Evolutionary conservation across 2,888 invertebrate genomes (phyloP).

Genomic region (Catonia carolina): DNA sequence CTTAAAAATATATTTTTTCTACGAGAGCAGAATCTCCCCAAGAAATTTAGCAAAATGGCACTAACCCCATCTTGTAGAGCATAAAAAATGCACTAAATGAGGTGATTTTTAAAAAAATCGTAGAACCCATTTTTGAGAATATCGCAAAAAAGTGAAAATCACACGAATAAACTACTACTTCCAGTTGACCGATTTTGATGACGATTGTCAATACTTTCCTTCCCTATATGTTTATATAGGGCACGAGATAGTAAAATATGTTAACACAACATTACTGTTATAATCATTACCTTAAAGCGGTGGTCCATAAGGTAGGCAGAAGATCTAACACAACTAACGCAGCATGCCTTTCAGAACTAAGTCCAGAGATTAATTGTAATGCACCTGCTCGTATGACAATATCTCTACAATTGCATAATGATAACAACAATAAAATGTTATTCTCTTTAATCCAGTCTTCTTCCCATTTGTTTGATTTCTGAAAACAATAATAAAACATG

Average conservation of each 20-base stretch:
- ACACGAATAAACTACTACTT: too few species aligned
- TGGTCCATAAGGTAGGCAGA: conserved; percentile 24
- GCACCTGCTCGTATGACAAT: conserved; percentile 48
- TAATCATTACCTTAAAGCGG: conserved; percentile 28
- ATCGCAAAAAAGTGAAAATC: too few species aligned
- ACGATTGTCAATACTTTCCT: neutral
- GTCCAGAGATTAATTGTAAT: conserved; percentile 47
- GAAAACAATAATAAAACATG: conserved; percentile 12
- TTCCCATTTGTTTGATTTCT: conserved; percentile 19
- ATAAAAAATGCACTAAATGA: too few species aligned
- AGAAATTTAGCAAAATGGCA: too few species aligned
- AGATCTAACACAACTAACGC: conserved; percentile 21
- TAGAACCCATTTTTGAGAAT: too few species aligned
- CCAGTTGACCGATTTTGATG: too few species aligned
- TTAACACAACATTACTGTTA: neutral
- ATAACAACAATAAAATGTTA: conserved; percentile 41
- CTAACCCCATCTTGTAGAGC: too few species aligned
- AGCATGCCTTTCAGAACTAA: conserved; percentile 35
- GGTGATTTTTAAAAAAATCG: too few species aligned
- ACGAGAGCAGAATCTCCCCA: too few species aligned
- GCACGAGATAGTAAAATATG: too few species aligned
- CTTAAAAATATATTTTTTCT: too few species aligned
- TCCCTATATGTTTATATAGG: too few species aligned
- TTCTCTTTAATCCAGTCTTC: conserved; percentile 12
- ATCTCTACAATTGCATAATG: conserved; percentile 48